A percentile compares a stretch with the other conserved stretches of the same genome.
Evolutionary conservation across 2,888 invertebrate species (phyloP).

Genomic region (Suillia variegata): DNA sequence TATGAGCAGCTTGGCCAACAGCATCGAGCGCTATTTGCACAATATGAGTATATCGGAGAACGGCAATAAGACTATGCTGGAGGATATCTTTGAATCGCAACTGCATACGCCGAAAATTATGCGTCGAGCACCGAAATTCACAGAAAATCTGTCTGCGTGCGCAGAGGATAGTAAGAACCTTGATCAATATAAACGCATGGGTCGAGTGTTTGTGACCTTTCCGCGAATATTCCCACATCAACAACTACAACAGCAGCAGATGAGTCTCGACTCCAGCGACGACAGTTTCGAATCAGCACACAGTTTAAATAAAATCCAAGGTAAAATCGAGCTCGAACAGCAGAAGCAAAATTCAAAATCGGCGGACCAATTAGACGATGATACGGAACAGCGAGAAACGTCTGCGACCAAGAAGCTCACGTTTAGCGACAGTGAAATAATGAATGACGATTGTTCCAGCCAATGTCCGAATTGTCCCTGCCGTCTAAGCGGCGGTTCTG

Average conservation of each 20-base stretch:
- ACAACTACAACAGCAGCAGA: conserved; percentile 53
- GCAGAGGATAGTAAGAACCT: conserved; percentile 69
- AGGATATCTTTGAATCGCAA: conserved; percentile 61
- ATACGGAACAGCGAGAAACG: conserved; percentile 41
- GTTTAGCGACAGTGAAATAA: conserved; percentile 59
- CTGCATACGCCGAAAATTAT: conserved; percentile 66
- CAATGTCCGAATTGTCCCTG: conserved; percentile 57
- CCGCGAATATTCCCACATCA: conserved; percentile 49
- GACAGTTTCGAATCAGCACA: conserved; percentile 54
- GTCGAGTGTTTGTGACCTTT: conserved; percentile 62
- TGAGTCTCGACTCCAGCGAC: conserved; percentile 63
- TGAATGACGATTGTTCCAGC: conserved; percentile 51
- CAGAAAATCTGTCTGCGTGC: conserved; percentile 69
- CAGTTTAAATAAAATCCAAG: conserved; percentile 40
- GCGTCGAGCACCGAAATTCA: conserved; percentile 70
- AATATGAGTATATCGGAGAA: conserved; percentile 38
- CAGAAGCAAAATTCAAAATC: conserved; percentile 62
- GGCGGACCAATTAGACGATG: conserved; percentile 66
- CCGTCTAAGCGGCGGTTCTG: conserved; percentile 31
- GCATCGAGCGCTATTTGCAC: conserved; percentile 58
- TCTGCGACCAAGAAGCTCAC: conserved; percentile 53
- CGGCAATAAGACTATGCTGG: conserved; percentile 46
- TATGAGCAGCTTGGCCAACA: conserved; percentile 61
- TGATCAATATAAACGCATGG: conserved; percentile 65
- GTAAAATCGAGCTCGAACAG: conserved; percentile 25